Evolutionary conservation across 2,113 vertebrate species (phyloP).

Genomic region (Murina feae): DNA sequence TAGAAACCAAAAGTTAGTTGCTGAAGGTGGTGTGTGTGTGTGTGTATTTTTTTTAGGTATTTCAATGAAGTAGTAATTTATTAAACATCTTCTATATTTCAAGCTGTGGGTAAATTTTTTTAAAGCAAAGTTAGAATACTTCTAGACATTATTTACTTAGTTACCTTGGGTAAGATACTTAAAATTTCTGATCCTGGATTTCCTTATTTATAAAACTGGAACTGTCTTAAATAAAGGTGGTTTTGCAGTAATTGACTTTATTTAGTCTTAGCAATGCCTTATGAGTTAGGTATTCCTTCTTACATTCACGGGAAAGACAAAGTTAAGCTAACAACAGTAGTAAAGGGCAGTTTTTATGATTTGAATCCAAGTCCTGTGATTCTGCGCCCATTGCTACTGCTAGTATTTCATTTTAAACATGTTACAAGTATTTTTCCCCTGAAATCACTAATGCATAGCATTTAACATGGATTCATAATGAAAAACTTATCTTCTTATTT

Average conservation of each 20-base stretch:
- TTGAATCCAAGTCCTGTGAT: neutral
- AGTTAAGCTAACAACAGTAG: neutral
- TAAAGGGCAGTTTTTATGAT: neutral
- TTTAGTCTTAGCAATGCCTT: constrained; percentile 15
- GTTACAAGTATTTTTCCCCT: neutral
- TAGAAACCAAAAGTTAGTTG: neutral
- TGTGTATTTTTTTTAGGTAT: neutral
- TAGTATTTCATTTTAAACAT: neutral
- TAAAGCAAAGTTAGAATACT: neutral
- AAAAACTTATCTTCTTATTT: neutral
- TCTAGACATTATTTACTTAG: neutral
- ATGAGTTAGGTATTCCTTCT: neutral
- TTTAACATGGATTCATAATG: neutral
- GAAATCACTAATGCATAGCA: neutral
- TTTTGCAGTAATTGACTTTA: neutral
- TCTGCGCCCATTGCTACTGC: neutral
- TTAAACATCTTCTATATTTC: neutral
- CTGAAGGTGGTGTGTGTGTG: neutral
- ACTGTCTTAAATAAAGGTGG: neutral
- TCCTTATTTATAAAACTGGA: neutral
- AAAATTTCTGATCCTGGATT: neutral
- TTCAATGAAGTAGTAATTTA: neutral
- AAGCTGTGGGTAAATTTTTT: neutral
- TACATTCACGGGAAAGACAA: neutral
- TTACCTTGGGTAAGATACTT: neutral